Evolutionary conservation across 2,113 vertebrate species (phyloP).

Genomic region (Labeo catla): DNA sequence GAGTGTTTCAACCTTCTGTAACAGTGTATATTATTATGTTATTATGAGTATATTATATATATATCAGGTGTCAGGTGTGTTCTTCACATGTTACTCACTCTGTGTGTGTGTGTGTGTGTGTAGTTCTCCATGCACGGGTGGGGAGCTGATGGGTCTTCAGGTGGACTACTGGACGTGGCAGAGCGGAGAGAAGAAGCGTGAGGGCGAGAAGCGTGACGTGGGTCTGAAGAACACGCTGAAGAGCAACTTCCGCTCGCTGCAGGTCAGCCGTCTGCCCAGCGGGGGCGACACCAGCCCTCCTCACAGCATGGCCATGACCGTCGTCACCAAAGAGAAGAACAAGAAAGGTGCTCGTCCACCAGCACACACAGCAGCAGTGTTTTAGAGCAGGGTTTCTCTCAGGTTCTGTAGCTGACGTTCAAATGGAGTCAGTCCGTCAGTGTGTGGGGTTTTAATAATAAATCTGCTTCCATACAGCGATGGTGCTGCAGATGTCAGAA

Average conservation of each 20-base stretch:
- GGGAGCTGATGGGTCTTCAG: slow-evolving; percentile 88
- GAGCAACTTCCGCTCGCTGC: slow-evolving; percentile 91
- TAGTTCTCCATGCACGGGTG: slow-evolving; percentile 29
- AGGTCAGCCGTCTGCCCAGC: slow-evolving; percentile 87
- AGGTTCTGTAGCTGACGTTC: not conserved
- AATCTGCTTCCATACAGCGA: too few species aligned
- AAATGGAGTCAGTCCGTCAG: not conserved
- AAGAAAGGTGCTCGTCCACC: slow-evolving; percentile 74
- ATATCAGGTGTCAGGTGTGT: too few species aligned
- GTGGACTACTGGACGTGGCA: slow-evolving; percentile 91
- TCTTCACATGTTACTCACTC: too few species aligned
- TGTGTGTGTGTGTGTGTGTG: slow-evolving; percentile 31
- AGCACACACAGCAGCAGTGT: not conserved
- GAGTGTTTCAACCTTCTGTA: too few species aligned
- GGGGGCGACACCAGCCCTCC: slow-evolving; percentile 82
- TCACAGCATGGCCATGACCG: slow-evolving; percentile 90
- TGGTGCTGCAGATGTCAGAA: too few species aligned
- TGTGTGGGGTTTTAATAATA: not conserved
- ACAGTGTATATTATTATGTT: too few species aligned
- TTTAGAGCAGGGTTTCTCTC: not conserved
- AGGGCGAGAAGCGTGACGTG: slow-evolving; percentile 79
- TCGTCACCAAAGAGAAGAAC: slow-evolving; percentile 93
- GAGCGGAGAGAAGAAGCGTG: slow-evolving; percentile 81
- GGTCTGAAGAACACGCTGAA: slow-evolving; percentile 89
- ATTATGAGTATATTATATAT: too few species aligned